phyloP scores from a whole-genome alignment of 2,888 invertebrate genomes.

The Fragum whitleyi region DNA sequence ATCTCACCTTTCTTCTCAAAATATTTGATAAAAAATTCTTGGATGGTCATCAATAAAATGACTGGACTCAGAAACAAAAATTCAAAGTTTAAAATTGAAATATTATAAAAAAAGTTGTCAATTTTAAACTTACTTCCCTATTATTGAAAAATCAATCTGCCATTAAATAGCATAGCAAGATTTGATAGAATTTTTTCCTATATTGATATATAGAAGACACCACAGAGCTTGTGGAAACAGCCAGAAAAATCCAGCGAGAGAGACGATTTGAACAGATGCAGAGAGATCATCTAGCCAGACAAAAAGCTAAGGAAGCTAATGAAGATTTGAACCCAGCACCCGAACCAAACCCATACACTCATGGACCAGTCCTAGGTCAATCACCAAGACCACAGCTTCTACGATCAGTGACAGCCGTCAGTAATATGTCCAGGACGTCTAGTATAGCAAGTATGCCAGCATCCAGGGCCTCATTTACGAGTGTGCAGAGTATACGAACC shows the following conservation, averaged over 20 bases:
- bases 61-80: no score
- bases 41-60: no score
- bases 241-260: conserved; percentile 68
- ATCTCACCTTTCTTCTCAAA: no score
- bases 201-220: conserved; percentile 69
- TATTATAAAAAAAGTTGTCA: no score
- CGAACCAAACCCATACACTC: neutral
- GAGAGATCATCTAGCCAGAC: conserved; percentile 49
- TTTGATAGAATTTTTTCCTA: no score
- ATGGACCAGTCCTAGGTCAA: conserved; percentile 15
- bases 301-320: conserved; percentile 43
- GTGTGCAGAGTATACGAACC: conserved; percentile 64
- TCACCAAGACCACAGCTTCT: conserved; percentile 28
- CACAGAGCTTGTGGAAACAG: conserved; percentile 67
- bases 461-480: conserved; percentile 59
- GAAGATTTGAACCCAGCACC: conserved; percentile 45
- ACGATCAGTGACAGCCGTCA: conserved; percentile 32
- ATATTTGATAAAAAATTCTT: no score
- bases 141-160: no score
- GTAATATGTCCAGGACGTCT: conserved; percentile 43
- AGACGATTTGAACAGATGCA: conserved; percentile 62
- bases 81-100: no score
- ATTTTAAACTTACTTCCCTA: no score
- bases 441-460: conserved; percentile 48
- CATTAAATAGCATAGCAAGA: no score